Conservation (phyloP, 2,888 invertebrate species). For the Linnaemya tessellans region DNA sequence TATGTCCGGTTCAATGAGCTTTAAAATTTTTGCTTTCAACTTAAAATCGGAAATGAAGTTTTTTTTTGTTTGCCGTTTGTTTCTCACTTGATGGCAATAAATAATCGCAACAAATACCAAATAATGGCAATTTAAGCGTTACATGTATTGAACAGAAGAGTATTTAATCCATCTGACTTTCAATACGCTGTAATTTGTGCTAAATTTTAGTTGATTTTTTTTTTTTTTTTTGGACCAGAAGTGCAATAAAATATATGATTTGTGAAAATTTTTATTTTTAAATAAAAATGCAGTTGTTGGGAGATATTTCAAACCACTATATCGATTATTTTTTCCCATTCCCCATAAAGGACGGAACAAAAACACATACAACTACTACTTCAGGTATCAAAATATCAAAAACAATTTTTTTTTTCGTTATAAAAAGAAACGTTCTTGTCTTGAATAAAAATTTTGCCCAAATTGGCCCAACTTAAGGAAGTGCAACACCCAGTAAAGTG, state of each 20-base stretch:
- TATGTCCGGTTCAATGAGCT: constrained; percentile 68
- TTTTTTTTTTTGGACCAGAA: background rate
- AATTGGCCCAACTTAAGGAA: no score
- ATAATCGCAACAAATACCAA: background rate
- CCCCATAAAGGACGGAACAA: no score
- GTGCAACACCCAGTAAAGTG: no score
- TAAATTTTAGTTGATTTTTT: background rate
- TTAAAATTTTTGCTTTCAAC: constrained; percentile 56
- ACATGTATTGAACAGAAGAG: background rate
- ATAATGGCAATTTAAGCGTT: background rate
- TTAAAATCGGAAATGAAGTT: constrained; percentile 43
- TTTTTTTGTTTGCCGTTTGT: constrained; percentile 12
- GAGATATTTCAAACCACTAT: no score
- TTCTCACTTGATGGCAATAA: constrained; percentile 9
- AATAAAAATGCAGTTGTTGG: no score
- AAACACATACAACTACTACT: no score
- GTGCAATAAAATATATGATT: background rate
- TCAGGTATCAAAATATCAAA: no score
- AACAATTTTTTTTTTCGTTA: no score
- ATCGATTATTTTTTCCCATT: no score
- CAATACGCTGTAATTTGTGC: background rate
- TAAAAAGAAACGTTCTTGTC: no score
- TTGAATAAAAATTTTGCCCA: no score
- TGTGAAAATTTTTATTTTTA: background rate
- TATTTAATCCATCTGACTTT: constrained; percentile 42